Base-by-base conservation (phyloP, 2,888 invertebrate genomes). In the Monoplex corrugatus region DNA sequence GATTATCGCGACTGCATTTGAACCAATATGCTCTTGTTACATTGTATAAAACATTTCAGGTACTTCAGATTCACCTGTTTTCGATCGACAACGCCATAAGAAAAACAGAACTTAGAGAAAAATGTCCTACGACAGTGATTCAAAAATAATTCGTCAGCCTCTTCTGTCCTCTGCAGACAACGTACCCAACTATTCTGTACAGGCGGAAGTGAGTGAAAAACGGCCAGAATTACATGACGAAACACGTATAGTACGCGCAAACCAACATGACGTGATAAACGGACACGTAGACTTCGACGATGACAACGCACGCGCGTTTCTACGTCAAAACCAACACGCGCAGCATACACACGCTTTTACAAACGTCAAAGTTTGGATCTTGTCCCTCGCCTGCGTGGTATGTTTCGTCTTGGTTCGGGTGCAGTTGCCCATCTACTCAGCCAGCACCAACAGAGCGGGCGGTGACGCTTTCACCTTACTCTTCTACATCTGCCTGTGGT, bases 391-490 rank as follows among this genome's bases (percentile, higher is more conserved):
- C 92, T 5, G 44, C 92, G 16, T 35, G 91, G 3, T 92, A 91
- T 80, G 91, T 93, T 5, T n/a, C 84, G 93, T 93, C 0, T 68
- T 89, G 5, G 91, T 92, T 89, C 92, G 92, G 75, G 92, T 92
- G 6, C 88, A 91, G 2, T 87, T 93, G 63, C 93, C 93, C 0
- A 89, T 93, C 13, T 92, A 92, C 86, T 92, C 93, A 0, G 92
- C 90, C 3, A 92, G 92, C 19, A 92, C 92, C 92, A 89, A 91
- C 80, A 72, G 84, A 43, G 89, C 91, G 16, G 91, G 92, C 6
- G 91, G 92, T 8, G 92, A 92, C 86, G 87, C 90, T 32, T 93
- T 91, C 85, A 91, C 91, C 32, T 78, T 93, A 10, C 82, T 93
- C 16, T 68, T 92, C 8, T 91, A 91, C 44, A 89, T 91, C 2